Conservation (phyloP, 2,888 invertebrate species). For the Andrena flavipes region DNA sequence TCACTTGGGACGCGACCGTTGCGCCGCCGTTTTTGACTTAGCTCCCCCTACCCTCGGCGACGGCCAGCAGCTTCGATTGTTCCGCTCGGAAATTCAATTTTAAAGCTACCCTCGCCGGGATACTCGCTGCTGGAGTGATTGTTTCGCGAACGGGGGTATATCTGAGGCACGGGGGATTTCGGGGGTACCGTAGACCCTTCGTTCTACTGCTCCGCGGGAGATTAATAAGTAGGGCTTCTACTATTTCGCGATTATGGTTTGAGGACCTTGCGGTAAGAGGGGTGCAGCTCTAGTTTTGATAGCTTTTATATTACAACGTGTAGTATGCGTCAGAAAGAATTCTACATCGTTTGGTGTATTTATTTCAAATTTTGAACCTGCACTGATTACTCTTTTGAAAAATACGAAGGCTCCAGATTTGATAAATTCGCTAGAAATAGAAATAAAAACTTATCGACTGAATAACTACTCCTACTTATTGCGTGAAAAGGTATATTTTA, state of each 20-base stretch:
- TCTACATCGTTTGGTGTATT: no score
- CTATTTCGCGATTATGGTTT: background rate
- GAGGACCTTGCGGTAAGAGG: no score
- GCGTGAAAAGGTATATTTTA: no score
- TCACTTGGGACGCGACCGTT: slow-evolving; percentile 38
- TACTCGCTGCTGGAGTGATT: background rate
- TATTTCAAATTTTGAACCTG: no score
- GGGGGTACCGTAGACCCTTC: background rate
- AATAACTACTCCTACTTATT: no score
- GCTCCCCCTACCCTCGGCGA: background rate
- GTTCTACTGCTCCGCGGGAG: background rate
- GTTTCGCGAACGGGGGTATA: background rate
- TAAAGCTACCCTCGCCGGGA: slow-evolving; percentile 7
- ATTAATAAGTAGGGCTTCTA: background rate
- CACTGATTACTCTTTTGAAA: no score
- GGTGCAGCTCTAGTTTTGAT: background rate
- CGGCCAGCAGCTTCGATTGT: slow-evolving; percentile 19
- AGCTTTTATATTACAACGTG: background rate
- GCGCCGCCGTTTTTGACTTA: background rate
- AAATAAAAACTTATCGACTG: no score
- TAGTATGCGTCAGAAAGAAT: no score
- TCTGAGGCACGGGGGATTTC: background rate
- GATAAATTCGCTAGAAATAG: no score
- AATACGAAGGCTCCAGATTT: no score
- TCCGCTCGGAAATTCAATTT: slow-evolving; percentile 12